Conservation (phyloP, 1,140 invertebrate species). For the Plutomurus gul region DNA sequence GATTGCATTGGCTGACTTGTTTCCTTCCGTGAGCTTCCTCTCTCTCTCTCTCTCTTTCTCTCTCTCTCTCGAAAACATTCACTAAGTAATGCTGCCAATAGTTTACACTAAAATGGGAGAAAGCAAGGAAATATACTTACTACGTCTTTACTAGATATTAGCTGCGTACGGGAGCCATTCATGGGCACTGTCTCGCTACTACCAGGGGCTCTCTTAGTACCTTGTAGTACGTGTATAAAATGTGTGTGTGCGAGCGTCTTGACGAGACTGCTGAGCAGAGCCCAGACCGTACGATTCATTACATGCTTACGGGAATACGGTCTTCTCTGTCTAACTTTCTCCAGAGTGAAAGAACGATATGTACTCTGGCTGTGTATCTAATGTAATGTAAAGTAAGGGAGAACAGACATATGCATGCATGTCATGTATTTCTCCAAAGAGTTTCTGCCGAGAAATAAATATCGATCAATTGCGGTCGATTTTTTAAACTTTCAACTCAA, state of each 20-base stretch:
- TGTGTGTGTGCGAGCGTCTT: no score
- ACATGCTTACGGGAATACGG: no score
- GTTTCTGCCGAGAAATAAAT: background rate
- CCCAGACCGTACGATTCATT: no score
- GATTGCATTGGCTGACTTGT: background rate
- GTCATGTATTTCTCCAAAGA: conserved; percentile 13
- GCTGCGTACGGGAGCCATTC: no score
- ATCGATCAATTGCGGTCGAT: conserved; percentile 34
- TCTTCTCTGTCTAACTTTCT: no score
- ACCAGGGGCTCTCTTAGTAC: no score
- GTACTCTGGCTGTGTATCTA: no score
- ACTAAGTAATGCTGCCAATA: background rate
- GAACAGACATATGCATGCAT: conserved; percentile 5
- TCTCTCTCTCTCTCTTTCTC: background rate
- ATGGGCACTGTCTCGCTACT: no score
- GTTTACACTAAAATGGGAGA: background rate
- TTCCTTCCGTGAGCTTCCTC: no score
- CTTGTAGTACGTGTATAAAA: no score
- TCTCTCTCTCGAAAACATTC: conserved; percentile 4
- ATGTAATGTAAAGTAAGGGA: background rate
- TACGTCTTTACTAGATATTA: no score
- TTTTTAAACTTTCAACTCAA: conserved; percentile 4
- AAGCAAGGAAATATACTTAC: background rate
- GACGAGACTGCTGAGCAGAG: no score
- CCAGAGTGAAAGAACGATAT: background rate